Base-by-base conservation (phyloP, 2,113 vertebrate genomes). In the Poeciliopsis retropinna region DNA sequence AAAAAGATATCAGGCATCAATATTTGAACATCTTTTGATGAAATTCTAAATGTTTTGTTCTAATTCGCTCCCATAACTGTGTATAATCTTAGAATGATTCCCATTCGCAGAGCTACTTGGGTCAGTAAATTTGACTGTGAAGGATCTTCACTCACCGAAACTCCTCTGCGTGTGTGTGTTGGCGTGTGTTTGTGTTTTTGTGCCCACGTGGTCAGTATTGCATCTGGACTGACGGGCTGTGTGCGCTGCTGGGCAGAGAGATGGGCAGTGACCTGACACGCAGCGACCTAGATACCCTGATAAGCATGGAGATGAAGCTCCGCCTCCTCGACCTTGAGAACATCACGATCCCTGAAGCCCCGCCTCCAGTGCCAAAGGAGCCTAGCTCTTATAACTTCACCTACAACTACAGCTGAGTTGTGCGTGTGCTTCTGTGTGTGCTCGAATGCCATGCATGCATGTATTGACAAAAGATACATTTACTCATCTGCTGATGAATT, bases 291-390 rank as follows among this genome's bases (percentile, higher is more conserved):
- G 97, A 99, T 90, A 98, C 97, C 0, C 90, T 99, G 83, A 96
- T 99, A 87, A 98, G 96, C 92, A 99, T 99, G 98, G 98, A 99
- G 89, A 97, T 99, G 97, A 99, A 99, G 93, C 95, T 99, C 87
- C 96, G 98, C 74, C 96, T 99, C 60, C 94, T 99, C 30, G 98
- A 99, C 94, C 90, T 99, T 90, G 98, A 99, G 93, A 99, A 99
- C 86, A 96, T 99, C 91, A 96, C 96, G 72, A 98, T 98, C 69
- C 98, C 97, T 0, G 98, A 99, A 63, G 97, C 96, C 0, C 97
- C 97, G 0, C 97, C 98, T 4, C 98, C 98, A 0, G 95, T 98
- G 72, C 98, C 97, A 61, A 97, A 97, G 88, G 98, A 99, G 93
- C 98, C 98, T 84, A 99, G 97, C 95, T 98, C 96, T 67, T 99